Percentiles rank a stretch among this genome's conserved stretches.
phyloP scores from a whole-genome alignment of 2,113 vertebrate species.

The Nibea albiflora region DNA sequence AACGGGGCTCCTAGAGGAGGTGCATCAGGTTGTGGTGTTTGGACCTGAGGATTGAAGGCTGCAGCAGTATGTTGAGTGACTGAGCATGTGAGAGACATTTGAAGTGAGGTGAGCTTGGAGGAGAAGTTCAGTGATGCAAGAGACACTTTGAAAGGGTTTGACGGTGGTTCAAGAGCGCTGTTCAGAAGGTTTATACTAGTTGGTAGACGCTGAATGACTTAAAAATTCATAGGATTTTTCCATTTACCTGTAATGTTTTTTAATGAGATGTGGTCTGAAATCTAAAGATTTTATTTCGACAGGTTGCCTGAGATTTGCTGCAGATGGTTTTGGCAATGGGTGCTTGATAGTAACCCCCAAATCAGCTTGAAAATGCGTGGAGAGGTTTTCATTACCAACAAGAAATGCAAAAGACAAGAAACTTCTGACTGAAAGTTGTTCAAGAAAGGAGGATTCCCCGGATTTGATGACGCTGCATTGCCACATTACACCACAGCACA shows the following conservation, averaged over 20 bases:
- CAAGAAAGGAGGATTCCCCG: constrained; percentile 1
- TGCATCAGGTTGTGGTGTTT: constrained; percentile 21
- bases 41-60: constrained; percentile 44
- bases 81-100: constrained; percentile 46
- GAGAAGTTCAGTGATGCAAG: constrained; percentile 9
- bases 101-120: constrained; percentile 39
- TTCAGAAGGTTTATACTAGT: constrained; percentile 26
- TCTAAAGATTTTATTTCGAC: constrained; percentile 31
- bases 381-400: constrained; percentile 12
- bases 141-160: constrained; percentile 41
- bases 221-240: constrained; percentile 54
- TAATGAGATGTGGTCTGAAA: constrained; percentile 30
- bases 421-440: constrained; percentile 1
- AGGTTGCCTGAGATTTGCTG: constrained; percentile 44
- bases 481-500: constrained; percentile 20
- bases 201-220: constrained; percentile 56
- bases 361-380: constrained; percentile 7
- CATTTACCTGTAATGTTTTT: constrained; percentile 38
- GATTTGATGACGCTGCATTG: constrained; percentile 13
- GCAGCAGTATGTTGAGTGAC: constrained; percentile 42
- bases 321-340: constrained; percentile 18
- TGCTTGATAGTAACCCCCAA: constrained; percentile 9
- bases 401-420: not conserved
- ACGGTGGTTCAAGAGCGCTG: constrained; percentile 24
- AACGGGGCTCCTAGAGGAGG: constrained; percentile 19